These are phyloP conservation scores for Zosterops japonicus DNA, from an alignment of 2,113 vertebrate species.

Conservation along the genomic window DNA sequence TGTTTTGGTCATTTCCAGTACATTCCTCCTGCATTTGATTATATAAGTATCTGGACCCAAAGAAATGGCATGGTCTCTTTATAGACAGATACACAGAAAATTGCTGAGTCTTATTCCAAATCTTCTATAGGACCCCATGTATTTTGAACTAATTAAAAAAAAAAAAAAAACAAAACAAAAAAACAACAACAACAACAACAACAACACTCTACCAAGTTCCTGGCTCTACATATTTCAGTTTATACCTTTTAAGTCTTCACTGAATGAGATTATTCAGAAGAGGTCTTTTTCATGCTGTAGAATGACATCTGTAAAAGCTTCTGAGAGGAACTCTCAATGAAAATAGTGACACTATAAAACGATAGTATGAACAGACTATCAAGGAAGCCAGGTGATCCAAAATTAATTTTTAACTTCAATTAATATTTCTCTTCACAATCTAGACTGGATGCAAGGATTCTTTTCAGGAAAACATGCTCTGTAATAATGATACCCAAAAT, in stretches of 20 bases:
- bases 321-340: not conserved
- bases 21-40: not conserved
- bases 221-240: not conserved
- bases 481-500: not conserved
- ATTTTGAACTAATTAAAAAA: not conserved
- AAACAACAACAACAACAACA: too few relatives aligned
- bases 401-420: not conserved
- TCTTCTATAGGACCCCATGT: not conserved
- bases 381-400: conserved; percentile 1
- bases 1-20: not conserved
- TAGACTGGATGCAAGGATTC: not conserved
- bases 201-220: not conserved
- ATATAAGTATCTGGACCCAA: not conserved
- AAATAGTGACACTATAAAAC: not conserved
- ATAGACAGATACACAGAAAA: conserved; percentile 6
- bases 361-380: not conserved
- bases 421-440: not conserved
- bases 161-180: not conserved
- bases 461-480: not conserved
- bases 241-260: conserved; percentile 3
- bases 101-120: not conserved
- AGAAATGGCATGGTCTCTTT: conserved; percentile 27
- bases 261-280: conserved; percentile 57
- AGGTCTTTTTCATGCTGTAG: conserved; percentile 1
- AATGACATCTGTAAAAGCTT: not conserved